Conservation (phyloP, 1,140 invertebrate species). For the Caerostris extrusa region DNA sequence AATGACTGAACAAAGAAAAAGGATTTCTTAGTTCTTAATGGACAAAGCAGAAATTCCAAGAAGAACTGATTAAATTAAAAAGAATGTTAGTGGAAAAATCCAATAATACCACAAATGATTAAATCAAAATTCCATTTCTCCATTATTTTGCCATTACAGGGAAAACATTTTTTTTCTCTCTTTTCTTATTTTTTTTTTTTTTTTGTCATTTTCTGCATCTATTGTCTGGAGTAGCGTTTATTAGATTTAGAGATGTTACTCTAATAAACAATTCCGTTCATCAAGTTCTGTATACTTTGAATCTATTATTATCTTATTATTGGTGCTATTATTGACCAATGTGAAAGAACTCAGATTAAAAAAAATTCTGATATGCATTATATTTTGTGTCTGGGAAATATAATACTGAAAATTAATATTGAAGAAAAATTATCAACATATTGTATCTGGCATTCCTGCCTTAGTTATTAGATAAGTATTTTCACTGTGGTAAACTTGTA, state of each 20-base stretch:
- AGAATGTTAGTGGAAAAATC: slow-evolving; percentile 19
- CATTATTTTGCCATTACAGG: slow-evolving; percentile 18
- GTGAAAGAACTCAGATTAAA: too few species aligned
- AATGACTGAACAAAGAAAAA: not conserved
- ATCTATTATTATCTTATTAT: too few species aligned
- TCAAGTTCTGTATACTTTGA: not conserved
- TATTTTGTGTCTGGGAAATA: too few species aligned
- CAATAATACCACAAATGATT: slow-evolving; percentile 51
- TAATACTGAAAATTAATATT: too few species aligned
- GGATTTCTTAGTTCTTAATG: slow-evolving; percentile 22
- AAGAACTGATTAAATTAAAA: slow-evolving; percentile 57
- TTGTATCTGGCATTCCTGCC: too few species aligned
- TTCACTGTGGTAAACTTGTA: too few species aligned
- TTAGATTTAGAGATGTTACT: not conserved
- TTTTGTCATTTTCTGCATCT: not conserved
- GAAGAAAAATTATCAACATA: too few species aligned
- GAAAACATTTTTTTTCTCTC: not conserved
- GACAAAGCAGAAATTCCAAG: slow-evolving; percentile 21
- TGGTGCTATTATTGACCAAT: not conserved
- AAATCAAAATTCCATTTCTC: slow-evolving; percentile 33
- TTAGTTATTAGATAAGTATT: too few species aligned
- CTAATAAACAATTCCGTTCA: not conserved
- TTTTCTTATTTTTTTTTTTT: not conserved
- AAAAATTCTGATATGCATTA: too few species aligned
- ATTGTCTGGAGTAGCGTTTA: slow-evolving; percentile 3